Percentiles rank a stretch among this genome's conserved stretches.
Conservation (phyloP, 2,888 invertebrate genomes). For the Caenorhabditis uteleia region DNA sequence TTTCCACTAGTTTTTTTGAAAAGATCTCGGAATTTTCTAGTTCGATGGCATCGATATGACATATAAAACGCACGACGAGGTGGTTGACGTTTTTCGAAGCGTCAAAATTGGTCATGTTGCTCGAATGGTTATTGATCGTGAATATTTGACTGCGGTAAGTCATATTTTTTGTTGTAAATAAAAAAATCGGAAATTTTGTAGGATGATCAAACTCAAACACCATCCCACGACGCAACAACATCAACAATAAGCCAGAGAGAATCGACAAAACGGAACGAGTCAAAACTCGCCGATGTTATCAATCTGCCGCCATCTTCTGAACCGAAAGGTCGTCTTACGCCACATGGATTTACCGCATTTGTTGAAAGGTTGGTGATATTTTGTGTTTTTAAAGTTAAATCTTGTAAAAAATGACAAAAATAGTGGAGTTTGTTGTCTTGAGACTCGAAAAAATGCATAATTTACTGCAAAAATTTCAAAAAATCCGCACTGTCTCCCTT, state of each 20-base stretch:
- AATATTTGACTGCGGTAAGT: slow-evolving; percentile 6
- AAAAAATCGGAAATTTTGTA: not conserved
- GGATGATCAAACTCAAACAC: slow-evolving; percentile 21
- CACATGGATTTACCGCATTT: slow-evolving; percentile 25
- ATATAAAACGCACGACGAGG: slow-evolving; percentile 53
- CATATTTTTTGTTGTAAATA: not conserved
- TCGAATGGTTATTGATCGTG: slow-evolving; percentile 34
- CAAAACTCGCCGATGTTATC: slow-evolving; percentile 1
- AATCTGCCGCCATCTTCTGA: slow-evolving; percentile 15
- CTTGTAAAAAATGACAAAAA: too few species aligned
- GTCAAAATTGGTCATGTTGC: slow-evolving; percentile 30
- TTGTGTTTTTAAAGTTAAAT: too few species aligned
- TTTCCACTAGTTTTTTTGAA: not conserved
- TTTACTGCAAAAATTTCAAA: too few species aligned
- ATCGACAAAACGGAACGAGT: not conserved
- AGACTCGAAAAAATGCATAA: too few species aligned
- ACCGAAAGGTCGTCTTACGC: slow-evolving; percentile 19
- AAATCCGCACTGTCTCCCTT: too few species aligned
- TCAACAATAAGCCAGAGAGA: slow-evolving; percentile 1
- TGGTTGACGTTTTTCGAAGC: slow-evolving; percentile 50
- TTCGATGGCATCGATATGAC: slow-evolving; percentile 54
- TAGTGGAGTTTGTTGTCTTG: too few species aligned
- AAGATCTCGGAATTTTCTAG: slow-evolving; percentile 30
- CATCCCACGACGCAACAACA: not conserved
- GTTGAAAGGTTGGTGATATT: slow-evolving; percentile 36